Evolutionary conservation across 2,113 vertebrate genomes (phyloP).

Genomic region (Cyprinodon variegatus): DNA sequence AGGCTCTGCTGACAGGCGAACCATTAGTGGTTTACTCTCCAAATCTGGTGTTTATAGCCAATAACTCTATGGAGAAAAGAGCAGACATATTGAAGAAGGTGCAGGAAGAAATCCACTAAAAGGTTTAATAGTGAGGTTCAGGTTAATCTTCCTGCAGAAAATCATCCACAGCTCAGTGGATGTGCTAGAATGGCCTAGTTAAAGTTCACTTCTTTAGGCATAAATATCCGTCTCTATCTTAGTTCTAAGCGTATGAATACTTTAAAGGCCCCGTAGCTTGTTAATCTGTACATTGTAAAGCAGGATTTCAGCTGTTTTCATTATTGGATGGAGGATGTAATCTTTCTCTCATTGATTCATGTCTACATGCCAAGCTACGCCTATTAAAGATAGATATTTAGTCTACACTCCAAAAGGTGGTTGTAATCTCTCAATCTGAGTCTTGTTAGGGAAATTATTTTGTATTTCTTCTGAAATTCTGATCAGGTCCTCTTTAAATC

Average conservation of each 20-base stretch:
- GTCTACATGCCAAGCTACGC: not conserved
- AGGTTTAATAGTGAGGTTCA: too few relatives aligned
- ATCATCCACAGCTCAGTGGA: too few relatives aligned
- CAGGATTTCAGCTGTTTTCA: not conserved
- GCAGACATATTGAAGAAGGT: too few relatives aligned
- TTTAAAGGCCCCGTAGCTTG: not conserved
- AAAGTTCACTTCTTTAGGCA: too few relatives aligned
- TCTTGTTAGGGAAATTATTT: not conserved
- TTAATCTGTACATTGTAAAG: not conserved
- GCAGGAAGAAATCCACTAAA: too few relatives aligned
- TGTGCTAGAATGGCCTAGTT: too few relatives aligned
- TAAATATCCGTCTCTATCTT: too few relatives aligned
- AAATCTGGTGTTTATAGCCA: too few relatives aligned
- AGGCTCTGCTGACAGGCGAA: too few relatives aligned
- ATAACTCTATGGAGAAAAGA: too few relatives aligned
- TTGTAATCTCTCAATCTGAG: not conserved
- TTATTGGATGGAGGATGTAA: not conserved
- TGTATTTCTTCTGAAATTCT: not conserved
- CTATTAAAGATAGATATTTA: not conserved
- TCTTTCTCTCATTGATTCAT: not conserved
- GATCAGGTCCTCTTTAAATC: constrained; percentile 3
- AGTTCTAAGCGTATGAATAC: not conserved
- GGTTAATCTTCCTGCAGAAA: too few relatives aligned
- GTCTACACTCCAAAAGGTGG: not conserved
- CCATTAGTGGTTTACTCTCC: too few relatives aligned